Base-by-base conservation (phyloP, 2,888 invertebrate genomes). In the Epinotia bilunana region DNA sequence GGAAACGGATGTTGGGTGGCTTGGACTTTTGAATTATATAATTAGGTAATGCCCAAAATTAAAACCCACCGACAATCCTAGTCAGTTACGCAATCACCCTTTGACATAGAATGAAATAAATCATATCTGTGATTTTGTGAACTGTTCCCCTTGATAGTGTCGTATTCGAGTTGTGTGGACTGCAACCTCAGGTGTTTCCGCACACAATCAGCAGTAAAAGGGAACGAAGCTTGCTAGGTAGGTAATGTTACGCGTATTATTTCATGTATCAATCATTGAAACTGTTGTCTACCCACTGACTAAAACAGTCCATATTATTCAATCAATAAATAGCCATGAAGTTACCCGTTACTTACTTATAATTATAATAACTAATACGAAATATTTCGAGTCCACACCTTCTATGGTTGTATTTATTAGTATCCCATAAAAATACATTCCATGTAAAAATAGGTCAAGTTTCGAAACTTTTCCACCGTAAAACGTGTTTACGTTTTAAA, bases 131-230 rank as follows among this genome's bases (percentile, higher is more conserved):
- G 46, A 63, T 58, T 63, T 46, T 53, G 62, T 7, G 58, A 39
- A 65, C 60, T 58, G 58, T 23, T 70, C 39, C 12, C 55, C 64
- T 49, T 18, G 46, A 39, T 49, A 39, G 55, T 55, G 23, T 39
- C 55, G 46, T 49, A 53, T n/a, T 58, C 18, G 23, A 60, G 64
- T 53, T 64, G 49, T 46, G 58, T 23, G 57, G 33, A 20, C 46
- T 11, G 57, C n/a, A 79, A 79, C 84, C 90, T 83, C 92, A 92
- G 92, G 92, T 92, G 92, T 87, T 86, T 83, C 81, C 82, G 86
- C 86, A 83, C 87, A 88, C 90, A 91, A 92, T 92, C 89, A 89
- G 91, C 91, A 92, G 89, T 92, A 91, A 92, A 92, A 91, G 86
- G 84, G 84, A 89, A 91, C 85, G 88, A 83, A 87, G 84, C 85